Percentiles rank a stretch among this genome's conserved stretches.
phyloP scores from a whole-genome alignment of 2,797 vertebrate species.

The Tapirus indicus region DNA sequence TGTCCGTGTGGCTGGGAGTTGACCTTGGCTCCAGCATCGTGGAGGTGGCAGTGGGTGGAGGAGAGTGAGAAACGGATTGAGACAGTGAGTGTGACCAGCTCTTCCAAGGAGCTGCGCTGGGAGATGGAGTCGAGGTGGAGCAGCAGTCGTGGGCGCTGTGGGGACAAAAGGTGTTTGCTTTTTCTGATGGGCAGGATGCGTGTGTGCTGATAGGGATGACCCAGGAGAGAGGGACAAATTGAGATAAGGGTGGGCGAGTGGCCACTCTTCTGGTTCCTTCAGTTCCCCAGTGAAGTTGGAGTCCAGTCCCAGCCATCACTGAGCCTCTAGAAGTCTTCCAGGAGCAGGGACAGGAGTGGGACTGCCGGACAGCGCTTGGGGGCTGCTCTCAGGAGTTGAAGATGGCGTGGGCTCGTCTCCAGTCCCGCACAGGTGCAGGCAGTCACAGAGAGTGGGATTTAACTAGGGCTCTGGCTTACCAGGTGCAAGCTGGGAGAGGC shows the following conservation, averaged over 20 bases:
- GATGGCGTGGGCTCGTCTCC: accelerated
- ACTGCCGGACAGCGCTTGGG: accelerated
- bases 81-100: accelerated
- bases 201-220: too few species aligned
- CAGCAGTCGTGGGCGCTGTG: accelerated
- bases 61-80: background rate
- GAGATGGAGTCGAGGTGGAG: background rate
- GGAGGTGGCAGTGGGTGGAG: background rate
- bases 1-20: accelerated
- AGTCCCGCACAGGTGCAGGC: background rate
- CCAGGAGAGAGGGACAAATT: too few species aligned
- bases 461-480: background rate
- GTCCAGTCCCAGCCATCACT: background rate
- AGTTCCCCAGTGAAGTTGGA: background rate
- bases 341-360: background rate
- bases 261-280: background rate
- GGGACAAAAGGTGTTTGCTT: background rate
- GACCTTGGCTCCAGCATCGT: background rate
- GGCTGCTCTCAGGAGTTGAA: background rate
- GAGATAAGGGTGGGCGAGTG: background rate
- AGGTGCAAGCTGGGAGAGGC: background rate
- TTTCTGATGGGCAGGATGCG: accelerated
- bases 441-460: background rate
- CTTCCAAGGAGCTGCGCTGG: accelerated
- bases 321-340: background rate